Conservation (phyloP, 2,797 vertebrate genomes). For the Halcyon badia region DNA sequence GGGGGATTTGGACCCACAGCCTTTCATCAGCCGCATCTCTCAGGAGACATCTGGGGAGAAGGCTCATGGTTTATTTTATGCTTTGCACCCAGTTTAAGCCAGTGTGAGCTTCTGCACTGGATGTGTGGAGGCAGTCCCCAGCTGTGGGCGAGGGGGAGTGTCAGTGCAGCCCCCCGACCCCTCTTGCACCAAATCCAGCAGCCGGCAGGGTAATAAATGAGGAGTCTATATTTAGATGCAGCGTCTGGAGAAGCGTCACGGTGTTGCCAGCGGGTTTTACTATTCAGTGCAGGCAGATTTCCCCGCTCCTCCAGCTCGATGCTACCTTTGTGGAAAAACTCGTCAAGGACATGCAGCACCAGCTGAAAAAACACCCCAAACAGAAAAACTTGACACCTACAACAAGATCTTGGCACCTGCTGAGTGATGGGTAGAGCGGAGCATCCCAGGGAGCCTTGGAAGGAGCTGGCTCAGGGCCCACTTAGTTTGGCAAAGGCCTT, state of each 20-base stretch:
- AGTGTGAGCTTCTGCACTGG: background rate
- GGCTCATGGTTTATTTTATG: background rate
- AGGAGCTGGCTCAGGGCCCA: background rate
- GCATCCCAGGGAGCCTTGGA: constrained; percentile 16
- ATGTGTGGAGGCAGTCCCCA: background rate
- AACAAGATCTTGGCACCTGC: background rate
- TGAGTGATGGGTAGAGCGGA: background rate
- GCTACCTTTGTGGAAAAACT: constrained; percentile 49
- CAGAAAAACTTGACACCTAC: background rate
- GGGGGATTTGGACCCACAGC: background rate
- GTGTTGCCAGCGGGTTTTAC: constrained; percentile 65
- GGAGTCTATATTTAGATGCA: constrained; percentile 74
- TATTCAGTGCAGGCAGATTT: constrained; percentile 52
- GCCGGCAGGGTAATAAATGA: constrained; percentile 67
- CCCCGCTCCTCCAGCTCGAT: constrained; percentile 10
- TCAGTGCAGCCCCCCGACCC: constrained; percentile 2
- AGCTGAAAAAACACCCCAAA: constrained; percentile 7
- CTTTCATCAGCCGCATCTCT: background rate
- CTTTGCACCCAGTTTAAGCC: background rate
- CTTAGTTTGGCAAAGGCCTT: constrained; percentile 42
- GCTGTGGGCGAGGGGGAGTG: background rate
- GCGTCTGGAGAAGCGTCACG: constrained; percentile 56
- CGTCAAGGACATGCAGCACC: constrained; percentile 14
- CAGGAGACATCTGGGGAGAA: background rate
- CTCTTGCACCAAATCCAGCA: constrained; percentile 10